phyloP scores from a whole-genome alignment of 2,797 vertebrate genomes.

The Pristis pectinata region DNA sequence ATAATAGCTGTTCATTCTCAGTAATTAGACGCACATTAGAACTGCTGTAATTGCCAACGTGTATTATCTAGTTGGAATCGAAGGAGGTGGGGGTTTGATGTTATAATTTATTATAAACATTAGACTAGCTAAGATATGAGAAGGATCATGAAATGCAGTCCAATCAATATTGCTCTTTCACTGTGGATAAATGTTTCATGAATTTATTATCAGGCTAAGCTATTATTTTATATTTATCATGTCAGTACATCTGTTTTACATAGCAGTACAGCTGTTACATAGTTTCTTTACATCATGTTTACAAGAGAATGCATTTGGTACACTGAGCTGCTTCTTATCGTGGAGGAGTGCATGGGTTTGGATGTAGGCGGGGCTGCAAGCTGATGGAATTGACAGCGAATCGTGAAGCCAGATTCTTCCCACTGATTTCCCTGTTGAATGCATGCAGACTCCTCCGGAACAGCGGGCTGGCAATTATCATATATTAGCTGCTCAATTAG shows the following conservation, averaged over 20 bases:
- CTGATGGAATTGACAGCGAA: not conserved
- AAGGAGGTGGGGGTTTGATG: not conserved
- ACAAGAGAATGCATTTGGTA: not conserved
- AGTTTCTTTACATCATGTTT: not conserved
- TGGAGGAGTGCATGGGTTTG: not conserved
- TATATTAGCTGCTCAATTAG: not conserved
- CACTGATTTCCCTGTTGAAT: not conserved
- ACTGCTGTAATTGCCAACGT: constrained; percentile 14
- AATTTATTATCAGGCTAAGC: constrained; percentile 12
- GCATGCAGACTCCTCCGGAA: not conserved
- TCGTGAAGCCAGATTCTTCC: not conserved
- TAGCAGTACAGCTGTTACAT: not conserved
- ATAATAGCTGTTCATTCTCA: constrained; percentile 21
- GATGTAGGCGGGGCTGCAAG: not conserved
- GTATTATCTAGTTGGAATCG: not conserved
- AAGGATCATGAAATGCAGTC: constrained; percentile 1
- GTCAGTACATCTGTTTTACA: not conserved
- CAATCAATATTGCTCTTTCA: constrained; percentile 30
- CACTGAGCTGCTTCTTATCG: not conserved
- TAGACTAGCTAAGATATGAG: constrained; percentile 26
- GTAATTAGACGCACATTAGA: constrained; percentile 34
- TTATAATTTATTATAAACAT: constrained; percentile 9
- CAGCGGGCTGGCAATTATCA: not conserved
- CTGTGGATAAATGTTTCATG: not conserved
- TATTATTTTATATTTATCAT: constrained; percentile 18